Evolutionary conservation across 2,797 vertebrate genomes (phyloP), one percentile per base, ranked within the genome.

Genomic region (Paguma larvata): DNA sequence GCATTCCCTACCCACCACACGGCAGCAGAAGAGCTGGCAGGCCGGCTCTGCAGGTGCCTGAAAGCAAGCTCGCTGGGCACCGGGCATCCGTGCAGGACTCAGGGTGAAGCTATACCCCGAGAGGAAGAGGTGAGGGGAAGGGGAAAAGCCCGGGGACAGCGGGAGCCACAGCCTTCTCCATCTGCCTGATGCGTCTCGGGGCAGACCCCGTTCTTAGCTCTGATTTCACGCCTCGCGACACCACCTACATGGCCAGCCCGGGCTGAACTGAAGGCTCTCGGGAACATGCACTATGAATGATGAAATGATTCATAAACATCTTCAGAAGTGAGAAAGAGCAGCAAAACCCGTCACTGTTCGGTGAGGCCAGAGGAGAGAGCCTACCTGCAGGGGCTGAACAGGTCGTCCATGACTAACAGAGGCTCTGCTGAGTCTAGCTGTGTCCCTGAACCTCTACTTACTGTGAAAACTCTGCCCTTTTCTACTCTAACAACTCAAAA

Each of bases 331-430:
- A 98, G 97, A 83, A 85, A 63, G 63, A 92, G 94, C 98, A 97
- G 97, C 98, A 94, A 97, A 97, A 96, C 97, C 30, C 97, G 53
- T 11, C 97, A 65, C 92, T 27, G 97, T 80, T 96, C 96, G 78
- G 98, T 97, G 98, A 99, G 98, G 98, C 98, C 90, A 90, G 97
- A 85, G 96, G 94, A 96, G 98, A 98, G 62, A 83, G 99, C 99
- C 99, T 99, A 99, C 99, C 99, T 99, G 99, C 99, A 99, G 99
- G 99, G 99, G 98, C 99, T 99, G 99, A 99, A 99, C 96, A 99
- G 98, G 98, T 99, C 99, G 97, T 99, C 99, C 99, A 99, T 99
- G 99, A 98, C 99, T 98, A 99, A 98, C 99, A 98, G 98, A 98
- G 99, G 98, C 99, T 99, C 98, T 98, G 53, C 98, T 89, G 98